Conservation (phyloP, 1,140 invertebrate genomes). For the Drosophila nikananu region DNA sequence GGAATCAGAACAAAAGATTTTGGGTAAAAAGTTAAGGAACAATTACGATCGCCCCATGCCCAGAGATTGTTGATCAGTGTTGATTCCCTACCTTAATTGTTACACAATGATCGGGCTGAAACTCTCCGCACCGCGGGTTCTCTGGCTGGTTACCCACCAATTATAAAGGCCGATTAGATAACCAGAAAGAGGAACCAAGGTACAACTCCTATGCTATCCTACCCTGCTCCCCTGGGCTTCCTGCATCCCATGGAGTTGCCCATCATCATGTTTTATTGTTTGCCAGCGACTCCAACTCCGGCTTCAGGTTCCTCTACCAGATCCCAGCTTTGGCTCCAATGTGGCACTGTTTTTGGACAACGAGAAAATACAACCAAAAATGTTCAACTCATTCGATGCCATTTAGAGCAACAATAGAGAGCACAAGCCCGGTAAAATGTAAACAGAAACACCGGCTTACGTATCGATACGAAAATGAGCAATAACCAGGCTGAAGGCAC, state of each 20-base stretch:
- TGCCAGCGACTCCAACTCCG: slow-evolving; percentile 8
- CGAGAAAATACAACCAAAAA: slow-evolving; percentile 50
- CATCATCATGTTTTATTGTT: slow-evolving; percentile 75
- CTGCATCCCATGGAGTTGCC: slow-evolving; percentile 31
- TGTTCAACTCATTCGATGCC: slow-evolving; percentile 79
- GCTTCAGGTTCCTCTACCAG: not conserved
- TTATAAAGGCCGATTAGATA: slow-evolving; percentile 82
- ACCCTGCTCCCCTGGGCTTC: slow-evolving; percentile 4
- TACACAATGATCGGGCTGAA: slow-evolving; percentile 80
- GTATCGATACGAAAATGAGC: slow-evolving; percentile 81
- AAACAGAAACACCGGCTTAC: slow-evolving; percentile 65
- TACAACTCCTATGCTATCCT: not conserved
- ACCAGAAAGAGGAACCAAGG: slow-evolving; percentile 44
- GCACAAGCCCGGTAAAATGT: slow-evolving; percentile 70
- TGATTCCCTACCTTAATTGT: slow-evolving; percentile 77
- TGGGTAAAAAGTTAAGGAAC: slow-evolving; percentile 29
- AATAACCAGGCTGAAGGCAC: slow-evolving; percentile 63
- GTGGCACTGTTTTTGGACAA: slow-evolving; percentile 70
- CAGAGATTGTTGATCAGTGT: slow-evolving; percentile 56
- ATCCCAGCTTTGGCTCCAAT: slow-evolving; percentile 16
- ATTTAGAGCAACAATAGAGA: slow-evolving; percentile 81
- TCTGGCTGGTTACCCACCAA: slow-evolving; percentile 61
- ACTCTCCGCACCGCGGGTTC: slow-evolving; percentile 35
- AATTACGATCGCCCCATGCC: slow-evolving; percentile 31
- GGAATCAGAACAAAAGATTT: slow-evolving; percentile 29